Percentiles rank a stretch among this genome's conserved stretches.
Conservation (phyloP, 1,140 invertebrate species). For the Plutomurus gul region DNA sequence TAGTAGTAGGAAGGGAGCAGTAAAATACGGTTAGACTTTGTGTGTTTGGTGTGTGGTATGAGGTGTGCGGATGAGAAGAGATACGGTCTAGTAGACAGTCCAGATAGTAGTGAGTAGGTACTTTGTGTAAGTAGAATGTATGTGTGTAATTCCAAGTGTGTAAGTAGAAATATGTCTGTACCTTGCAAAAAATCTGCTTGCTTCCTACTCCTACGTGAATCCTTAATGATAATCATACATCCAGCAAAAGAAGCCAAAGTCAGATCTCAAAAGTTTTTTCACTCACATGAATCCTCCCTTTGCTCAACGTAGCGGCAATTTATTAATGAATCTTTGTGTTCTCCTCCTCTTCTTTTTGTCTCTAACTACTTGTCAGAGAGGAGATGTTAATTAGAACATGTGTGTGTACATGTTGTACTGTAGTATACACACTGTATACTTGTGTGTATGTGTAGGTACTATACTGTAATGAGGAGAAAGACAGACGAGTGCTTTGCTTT, state of each 20-base stretch:
- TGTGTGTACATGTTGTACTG: too few relatives aligned
- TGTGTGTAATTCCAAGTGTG: too few relatives aligned
- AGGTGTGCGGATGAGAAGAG: too few relatives aligned
- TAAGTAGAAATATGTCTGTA: background rate
- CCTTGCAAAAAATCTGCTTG: constrained; percentile 18
- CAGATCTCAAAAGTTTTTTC: constrained; percentile 29
- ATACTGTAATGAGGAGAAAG: background rate
- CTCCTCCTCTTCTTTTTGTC: constrained; percentile 14
- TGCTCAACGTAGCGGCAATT: constrained; percentile 7
- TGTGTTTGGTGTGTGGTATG: background rate
- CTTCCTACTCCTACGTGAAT: background rate
- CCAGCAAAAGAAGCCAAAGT: background rate
- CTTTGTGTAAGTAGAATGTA: background rate
- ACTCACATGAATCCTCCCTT: constrained; percentile 28
- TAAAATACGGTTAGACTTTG: background rate
- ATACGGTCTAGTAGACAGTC: too few relatives aligned
- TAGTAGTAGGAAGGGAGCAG: background rate
- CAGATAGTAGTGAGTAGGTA: too few relatives aligned
- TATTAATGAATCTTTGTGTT: constrained; percentile 27
- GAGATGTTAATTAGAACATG: constrained; percentile 29
- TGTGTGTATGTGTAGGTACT: constrained; percentile 15
- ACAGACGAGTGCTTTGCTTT: constrained; percentile 18
- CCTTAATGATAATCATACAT: constrained; percentile 28
- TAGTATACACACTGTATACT: too few relatives aligned
- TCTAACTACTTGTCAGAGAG: constrained; percentile 21